Evolutionary conservation across 1,140 invertebrate species (phyloP), one percentile per base, ranked within the genome.

Genomic region (Nasonia giraulti): DNA sequence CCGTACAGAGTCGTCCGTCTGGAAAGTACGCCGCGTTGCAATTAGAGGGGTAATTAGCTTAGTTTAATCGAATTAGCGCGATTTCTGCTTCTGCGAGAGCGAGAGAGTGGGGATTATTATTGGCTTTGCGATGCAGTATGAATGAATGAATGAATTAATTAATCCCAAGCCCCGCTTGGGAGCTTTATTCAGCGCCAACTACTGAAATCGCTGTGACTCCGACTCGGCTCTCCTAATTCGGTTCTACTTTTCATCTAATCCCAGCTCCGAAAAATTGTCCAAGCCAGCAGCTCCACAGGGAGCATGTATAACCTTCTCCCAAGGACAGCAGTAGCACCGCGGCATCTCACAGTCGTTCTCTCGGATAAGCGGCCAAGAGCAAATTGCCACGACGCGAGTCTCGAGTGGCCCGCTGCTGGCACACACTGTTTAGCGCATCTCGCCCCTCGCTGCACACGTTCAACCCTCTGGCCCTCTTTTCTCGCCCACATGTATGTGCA

Each of bases 321-420:
- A 80, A 80, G 66, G 78, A 47, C 50, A 14, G 33, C 50, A 20
- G 31, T 5, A 55, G 33, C 5, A 20, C 0, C n/a, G 33, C 33
- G 33, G 3, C 55, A 17, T 7, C 12, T 7, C 12, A 8, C 14
- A 62, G 17, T 80, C 50, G 66, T 37, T 37, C 33, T 62, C n/a
- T 62, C n/a, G 27, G 66, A 17, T 50, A 55, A 27, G 44, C 33
- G 44, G 81, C 69, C 73, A 83, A 83, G 55, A 83, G 73, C 77
- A 83, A 83, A 83, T 83, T 68, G 50, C 55, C 33, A 7, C 55
- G 55, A 62, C 55, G 5, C 6, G 55, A 83, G 81, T 82, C 50
- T 33, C 7, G 69, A 74, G 80, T 40, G 37, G 3, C 4, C 7
- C 20, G 31, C 37, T 27, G 0, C 23, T 27, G 23, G 23, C 23